Evolutionary conservation across 2,113 vertebrate species (phyloP), one percentile per base, ranked within the genome.

Genomic region (Dromiciops gliroides): DNA sequence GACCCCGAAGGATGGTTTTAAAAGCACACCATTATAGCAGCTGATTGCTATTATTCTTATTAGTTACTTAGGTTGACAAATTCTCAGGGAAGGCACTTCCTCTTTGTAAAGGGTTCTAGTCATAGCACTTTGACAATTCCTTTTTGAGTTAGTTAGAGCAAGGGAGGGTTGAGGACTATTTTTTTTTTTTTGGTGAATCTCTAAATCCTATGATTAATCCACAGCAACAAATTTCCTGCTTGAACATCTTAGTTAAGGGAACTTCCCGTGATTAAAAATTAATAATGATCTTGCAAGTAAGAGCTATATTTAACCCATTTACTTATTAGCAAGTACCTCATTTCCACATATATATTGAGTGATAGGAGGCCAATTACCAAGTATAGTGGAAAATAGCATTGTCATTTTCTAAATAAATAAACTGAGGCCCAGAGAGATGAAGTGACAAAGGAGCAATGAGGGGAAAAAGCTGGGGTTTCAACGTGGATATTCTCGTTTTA

Each of bases 231-330:
- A 49, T 96, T 75, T 97, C 91, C 92, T 95, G 51, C 94, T 96
- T 92, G 94, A 53, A 44, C 48, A 91, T 93, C 91, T 95, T 93
- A 96, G 51, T 92, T 96, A 92, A 92, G 24, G 95, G 47, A 96
- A 97, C 94, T 91, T 96, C 75, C 60, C 92, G 22, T 95, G 95
- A 98, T 95, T 97, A 97, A 97, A 97, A 95, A 96, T 94, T 83
- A 97, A 91, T 88, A 95, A 92, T 94, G 50, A 96, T 92, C 92
- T 95, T 97, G 96, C 92, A 95, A 83, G 90, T 44, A 90, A 93
- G 37, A 51, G 67, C 90, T 95, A 88, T 90, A 91, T 93, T 96
- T 95, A 98, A 97, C 91, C 75, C 0, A 0, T 28, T 60, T 97
- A 95, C 90, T 92, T 94, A 94, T 94, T 91, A 37, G n/a, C 53